A percentile compares a stretch with the other conserved stretches of the same genome.
Conservation (phyloP, 1,140 invertebrate genomes). For the Papilio polyxenes region DNA sequence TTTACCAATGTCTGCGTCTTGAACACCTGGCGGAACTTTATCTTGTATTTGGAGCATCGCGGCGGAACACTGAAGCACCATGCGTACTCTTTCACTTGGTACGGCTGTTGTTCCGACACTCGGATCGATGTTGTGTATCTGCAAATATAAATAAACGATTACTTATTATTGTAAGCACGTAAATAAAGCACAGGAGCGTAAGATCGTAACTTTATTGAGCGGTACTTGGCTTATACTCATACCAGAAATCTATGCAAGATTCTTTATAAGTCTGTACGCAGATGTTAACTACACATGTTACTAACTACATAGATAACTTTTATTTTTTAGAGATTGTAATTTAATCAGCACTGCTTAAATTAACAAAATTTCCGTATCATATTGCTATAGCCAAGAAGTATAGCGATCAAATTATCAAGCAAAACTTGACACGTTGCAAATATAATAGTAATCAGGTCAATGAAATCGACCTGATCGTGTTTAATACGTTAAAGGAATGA, state of each 20-base stretch:
- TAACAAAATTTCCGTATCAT: neutral
- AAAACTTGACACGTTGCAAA: conserved; percentile 33
- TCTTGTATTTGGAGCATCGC: conserved; percentile 91
- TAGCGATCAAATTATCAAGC: neutral
- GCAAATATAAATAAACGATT: conserved; percentile 48
- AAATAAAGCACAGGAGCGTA: neutral
- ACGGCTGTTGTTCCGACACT: conserved; percentile 89
- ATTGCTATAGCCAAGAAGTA: neutral
- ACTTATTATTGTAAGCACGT: neutral
- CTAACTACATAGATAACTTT: neutral
- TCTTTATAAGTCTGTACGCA: too few relatives aligned
- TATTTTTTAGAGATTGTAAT: neutral
- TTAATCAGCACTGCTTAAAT: neutral
- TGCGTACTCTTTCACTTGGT: conserved; percentile 88
- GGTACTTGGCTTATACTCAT: neutral
- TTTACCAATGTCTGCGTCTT: conserved; percentile 88
- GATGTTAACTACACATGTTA: too few relatives aligned
- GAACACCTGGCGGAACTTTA: conserved; percentile 86
- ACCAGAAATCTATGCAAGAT: too few relatives aligned
- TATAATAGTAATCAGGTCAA: conserved; percentile 30
- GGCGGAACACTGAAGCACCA: conserved; percentile 93
- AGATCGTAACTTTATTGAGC: neutral
- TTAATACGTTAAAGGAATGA: conserved; percentile 13
- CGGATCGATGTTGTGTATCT: conserved; percentile 88
- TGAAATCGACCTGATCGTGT: conserved; percentile 24